These are phyloP conservation scores for Noctuana brunneofusca DNA, from an alignment of 2,888 invertebrate genomes.

Conservation along the genomic window DNA sequence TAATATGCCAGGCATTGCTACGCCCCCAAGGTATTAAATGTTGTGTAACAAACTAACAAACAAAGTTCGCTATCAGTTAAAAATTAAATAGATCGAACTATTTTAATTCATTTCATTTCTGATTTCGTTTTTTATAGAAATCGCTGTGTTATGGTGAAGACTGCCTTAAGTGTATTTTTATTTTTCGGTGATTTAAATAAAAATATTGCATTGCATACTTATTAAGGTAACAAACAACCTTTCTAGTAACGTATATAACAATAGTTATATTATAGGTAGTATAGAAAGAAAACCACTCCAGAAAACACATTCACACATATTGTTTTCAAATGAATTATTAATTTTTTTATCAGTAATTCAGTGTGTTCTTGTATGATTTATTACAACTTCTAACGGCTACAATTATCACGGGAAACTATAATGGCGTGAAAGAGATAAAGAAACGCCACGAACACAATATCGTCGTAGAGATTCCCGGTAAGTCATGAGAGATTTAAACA, in stretches of 20 bases:
- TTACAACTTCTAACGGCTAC: slow-evolving; percentile 21
- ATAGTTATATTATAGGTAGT: too few species aligned
- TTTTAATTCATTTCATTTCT: too few species aligned
- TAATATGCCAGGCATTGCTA: slow-evolving; percentile 1
- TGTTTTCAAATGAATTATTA: background rate
- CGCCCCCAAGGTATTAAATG: slow-evolving; percentile 13
- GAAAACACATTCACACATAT: background rate
- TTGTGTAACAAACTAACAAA: background rate
- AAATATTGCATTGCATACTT: too few species aligned
- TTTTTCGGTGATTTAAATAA: too few species aligned
- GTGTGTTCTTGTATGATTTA: slow-evolving; percentile 10
- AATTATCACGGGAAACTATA: slow-evolving; percentile 28
- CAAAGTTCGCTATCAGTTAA: too few species aligned
- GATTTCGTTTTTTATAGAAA: too few species aligned
- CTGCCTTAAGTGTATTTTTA: too few species aligned
- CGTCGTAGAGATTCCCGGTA: slow-evolving; percentile 30
- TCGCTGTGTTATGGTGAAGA: too few species aligned
- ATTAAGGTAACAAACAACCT: too few species aligned
- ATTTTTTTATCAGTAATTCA: slow-evolving; percentile 1
- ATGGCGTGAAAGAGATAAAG: slow-evolving; percentile 25
- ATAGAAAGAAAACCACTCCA: background rate
- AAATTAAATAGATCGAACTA: too few species aligned
- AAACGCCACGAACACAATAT: slow-evolving; percentile 22
- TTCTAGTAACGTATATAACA: too few species aligned
- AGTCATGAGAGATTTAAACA: slow-evolving; percentile 35